A percentile compares a stretch with the other conserved stretches of the same genome.
These are phyloP conservation scores for Tapera naevia DNA, from an alignment of 2,797 vertebrate species.

Conservation along the genomic window DNA sequence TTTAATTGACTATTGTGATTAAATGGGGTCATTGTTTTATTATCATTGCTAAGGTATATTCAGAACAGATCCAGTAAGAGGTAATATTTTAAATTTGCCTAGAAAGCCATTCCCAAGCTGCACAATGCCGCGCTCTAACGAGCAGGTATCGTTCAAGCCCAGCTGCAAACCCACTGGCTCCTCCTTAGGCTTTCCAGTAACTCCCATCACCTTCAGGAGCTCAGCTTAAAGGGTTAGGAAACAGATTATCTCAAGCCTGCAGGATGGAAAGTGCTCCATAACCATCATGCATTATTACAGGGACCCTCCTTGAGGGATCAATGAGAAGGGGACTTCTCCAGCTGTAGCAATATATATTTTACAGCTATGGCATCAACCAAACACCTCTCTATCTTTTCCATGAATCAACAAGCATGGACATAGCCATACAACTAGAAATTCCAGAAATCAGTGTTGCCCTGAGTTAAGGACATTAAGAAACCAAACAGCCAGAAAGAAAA, in stretches of 20 bases:
- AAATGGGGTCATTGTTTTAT: not conserved
- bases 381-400: not conserved
- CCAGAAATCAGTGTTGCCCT: not conserved
- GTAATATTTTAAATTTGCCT: not conserved
- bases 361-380: not conserved
- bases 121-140: not conserved
- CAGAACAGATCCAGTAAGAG: not conserved
- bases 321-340: not conserved
- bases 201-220: not conserved
- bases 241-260: not conserved
- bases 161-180: not conserved
- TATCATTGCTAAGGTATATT: not conserved
- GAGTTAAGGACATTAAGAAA: not conserved
- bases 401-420: not conserved
- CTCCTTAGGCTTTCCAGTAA: not conserved
- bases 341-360: not conserved
- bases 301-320: not conserved
- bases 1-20: not conserved
- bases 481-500: not conserved
- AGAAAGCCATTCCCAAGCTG: not conserved
- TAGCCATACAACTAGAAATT: not conserved
- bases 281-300: accelerated
- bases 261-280: not conserved
- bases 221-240: not conserved
- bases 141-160: not conserved